Evolutionary conservation across 1,140 invertebrate genomes (phyloP).

Genomic region (Drosophila arawakana): DNA sequence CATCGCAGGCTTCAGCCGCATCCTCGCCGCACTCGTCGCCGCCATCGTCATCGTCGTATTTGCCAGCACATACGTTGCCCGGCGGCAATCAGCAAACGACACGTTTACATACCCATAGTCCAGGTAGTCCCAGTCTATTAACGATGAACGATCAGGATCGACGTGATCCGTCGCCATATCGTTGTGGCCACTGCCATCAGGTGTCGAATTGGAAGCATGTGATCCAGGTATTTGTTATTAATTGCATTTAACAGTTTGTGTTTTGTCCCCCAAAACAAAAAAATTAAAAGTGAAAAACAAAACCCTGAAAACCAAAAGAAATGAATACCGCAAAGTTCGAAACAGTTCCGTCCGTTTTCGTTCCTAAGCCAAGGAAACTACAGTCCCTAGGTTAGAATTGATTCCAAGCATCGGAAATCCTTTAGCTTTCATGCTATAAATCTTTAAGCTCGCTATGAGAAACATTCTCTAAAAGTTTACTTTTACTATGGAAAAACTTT

Average conservation of each 20-base stretch:
- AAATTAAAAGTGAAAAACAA: background rate
- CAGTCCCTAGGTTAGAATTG: background rate
- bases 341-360: conserved; percentile 6
- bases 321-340: background rate
- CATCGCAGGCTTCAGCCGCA: conserved; percentile 50
- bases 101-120: conserved; percentile 72
- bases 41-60: conserved; percentile 39
- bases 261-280: conserved; percentile 64
- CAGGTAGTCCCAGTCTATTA: conserved; percentile 78
- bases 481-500: background rate
- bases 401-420: background rate
- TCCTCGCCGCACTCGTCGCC: conserved; percentile 49
- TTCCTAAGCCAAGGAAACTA: background rate
- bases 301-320: background rate
- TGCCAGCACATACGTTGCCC: conserved; percentile 25
- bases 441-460: too few species aligned
- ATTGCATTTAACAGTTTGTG: conserved; percentile 71
- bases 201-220: conserved; percentile 92
- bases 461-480: background rate
- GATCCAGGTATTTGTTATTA: conserved; percentile 88
- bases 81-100: conserved; percentile 38
- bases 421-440: background rate
- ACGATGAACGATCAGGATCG: conserved; percentile 75
- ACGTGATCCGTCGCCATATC: conserved; percentile 86
- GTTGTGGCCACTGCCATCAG: conserved; percentile 91